Percentiles rank a stretch among this genome's conserved stretches.
These are phyloP conservation scores for Meloidogyne floridensis DNA, from an alignment of 1,140 invertebrate genomes.

Conservation along the genomic window DNA sequence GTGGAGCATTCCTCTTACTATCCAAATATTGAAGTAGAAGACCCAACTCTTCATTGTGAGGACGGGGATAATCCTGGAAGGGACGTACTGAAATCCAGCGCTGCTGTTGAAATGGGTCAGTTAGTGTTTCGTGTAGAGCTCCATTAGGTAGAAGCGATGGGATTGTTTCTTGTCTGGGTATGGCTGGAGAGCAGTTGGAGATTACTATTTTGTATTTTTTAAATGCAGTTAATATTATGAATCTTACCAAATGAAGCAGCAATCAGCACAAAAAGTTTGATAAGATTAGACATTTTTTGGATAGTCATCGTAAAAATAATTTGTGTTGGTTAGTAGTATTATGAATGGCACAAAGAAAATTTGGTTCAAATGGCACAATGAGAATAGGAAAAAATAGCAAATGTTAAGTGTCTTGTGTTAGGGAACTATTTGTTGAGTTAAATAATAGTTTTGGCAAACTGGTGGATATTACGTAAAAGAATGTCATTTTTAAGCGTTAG, in stretches of 20 bases:
- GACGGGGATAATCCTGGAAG: constrained; percentile 27
- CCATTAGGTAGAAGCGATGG: not conserved
- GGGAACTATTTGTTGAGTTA: not conserved
- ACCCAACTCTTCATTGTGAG: constrained; percentile 40
- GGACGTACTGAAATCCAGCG: constrained; percentile 32
- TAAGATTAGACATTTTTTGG: not conserved
- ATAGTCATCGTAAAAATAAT: not conserved
- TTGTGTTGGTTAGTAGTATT: not conserved
- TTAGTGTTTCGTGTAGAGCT: not conserved
- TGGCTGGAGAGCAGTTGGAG: not conserved
- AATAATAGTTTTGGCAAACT: not conserved
- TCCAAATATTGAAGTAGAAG: constrained; percentile 45
- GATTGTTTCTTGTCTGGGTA: not conserved
- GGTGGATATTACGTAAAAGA: not conserved
- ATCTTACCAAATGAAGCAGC: not conserved
- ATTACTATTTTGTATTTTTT: not conserved
- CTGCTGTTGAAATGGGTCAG: constrained; percentile 22
- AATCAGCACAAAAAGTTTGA: not conserved
- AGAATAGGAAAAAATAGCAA: not conserved
- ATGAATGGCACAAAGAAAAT: not conserved
- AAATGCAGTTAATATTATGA: not conserved
- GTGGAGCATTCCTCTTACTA: constrained; percentile 38
- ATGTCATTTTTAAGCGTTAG: not conserved
- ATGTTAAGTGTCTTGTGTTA: not conserved
- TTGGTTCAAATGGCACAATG: not conserved